Evolutionary conservation across 2,888 invertebrate species (phyloP).

Genomic region (Halictus quadricinctus): DNA sequence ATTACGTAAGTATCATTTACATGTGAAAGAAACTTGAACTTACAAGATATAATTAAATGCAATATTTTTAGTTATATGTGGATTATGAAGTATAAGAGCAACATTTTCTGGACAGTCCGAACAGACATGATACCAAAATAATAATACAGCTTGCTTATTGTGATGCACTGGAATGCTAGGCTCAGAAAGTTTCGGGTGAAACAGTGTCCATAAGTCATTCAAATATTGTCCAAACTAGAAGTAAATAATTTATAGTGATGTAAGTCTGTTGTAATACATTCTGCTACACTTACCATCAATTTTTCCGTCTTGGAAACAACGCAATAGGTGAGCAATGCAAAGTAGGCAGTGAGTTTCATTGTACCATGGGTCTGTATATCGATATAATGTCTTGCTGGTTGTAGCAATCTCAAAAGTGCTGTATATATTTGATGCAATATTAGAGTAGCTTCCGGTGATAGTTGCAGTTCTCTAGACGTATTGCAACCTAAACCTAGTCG

Average conservation of each 20-base stretch:
- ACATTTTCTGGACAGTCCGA: slow-evolving; percentile 97
- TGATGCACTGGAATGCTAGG: slow-evolving; percentile 97
- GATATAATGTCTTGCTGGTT: slow-evolving; percentile 93
- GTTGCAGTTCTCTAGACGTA: slow-evolving; percentile 80
- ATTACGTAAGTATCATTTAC: too few relatives aligned
- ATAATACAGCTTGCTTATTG: slow-evolving; percentile 95
- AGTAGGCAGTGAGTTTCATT: slow-evolving; percentile 95
- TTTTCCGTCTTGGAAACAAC: slow-evolving; percentile 95
- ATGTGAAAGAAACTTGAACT: slow-evolving; percentile 80
- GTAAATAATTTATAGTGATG: slow-evolving; percentile 19
- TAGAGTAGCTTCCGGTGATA: slow-evolving; percentile 84
- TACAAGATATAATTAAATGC: slow-evolving; percentile 98
- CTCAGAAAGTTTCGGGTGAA: slow-evolving; percentile 96
- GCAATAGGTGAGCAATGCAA: slow-evolving; percentile 95
- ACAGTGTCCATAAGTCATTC: slow-evolving; percentile 95
- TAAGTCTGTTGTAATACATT: neutral
- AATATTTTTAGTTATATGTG: slow-evolving; percentile 95
- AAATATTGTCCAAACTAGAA: slow-evolving; percentile 95
- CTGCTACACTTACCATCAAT: slow-evolving; percentile 88
- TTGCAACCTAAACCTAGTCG: slow-evolving; percentile 85
- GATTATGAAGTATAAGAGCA: slow-evolving; percentile 92
- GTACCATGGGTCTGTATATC: slow-evolving; percentile 94
- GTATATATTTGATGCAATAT: slow-evolving; percentile 89
- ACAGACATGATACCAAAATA: slow-evolving; percentile 97
- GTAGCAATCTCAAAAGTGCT: slow-evolving; percentile 89